Evolutionary conservation across 2,888 invertebrate species (phyloP), one percentile per base, ranked within the genome.

Genomic region (Chalcosyrphus nemorum): DNA sequence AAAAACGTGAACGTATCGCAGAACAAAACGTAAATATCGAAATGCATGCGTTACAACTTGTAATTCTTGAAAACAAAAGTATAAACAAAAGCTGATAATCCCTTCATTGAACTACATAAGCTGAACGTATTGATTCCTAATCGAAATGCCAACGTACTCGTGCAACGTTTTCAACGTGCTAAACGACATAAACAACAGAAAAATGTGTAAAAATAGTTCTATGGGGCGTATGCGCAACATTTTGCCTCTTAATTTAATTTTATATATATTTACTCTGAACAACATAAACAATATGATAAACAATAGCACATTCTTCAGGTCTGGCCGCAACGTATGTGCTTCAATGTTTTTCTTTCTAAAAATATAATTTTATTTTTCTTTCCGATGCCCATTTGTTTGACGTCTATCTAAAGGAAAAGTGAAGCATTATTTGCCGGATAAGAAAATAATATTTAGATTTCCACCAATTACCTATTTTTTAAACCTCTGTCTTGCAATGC

Each of bases 271-370:
- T 2, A 9, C 32, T 32, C 32, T 32, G 1, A 32, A 9, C 11
- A 9, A 9, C 2, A 32, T 32, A 32, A 32, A 9, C 32, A 32
- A 32, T 32, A 9, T 38, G 56, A 41, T 75, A 81, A 81, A 81
- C 75, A 80, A 72, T 32, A 66, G 57, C 72, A 66, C 66, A 68
- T 41, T 70, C 29, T 63, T 15, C n/a, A n/a, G n/a, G 4, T 24
- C 24, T 52, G 1, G 7, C 9, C 43, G 7, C 11, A 52, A 68
- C 21, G 35, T 57, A 52, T 56, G 63, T 61, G 70, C 54, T 70
- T 63, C 45, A 61, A 52, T 61, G 66, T 54, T 54, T 54, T 35
- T 35, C 19, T 4, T 47, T 81, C 65, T 65, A 65, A 52, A 65
- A 65, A 65, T 65, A 65, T 2, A 56, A 7, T 56, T 17, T 15